Evolutionary conservation across 2,113 vertebrate species (phyloP).

Genomic region (Lynx canadensis): DNA sequence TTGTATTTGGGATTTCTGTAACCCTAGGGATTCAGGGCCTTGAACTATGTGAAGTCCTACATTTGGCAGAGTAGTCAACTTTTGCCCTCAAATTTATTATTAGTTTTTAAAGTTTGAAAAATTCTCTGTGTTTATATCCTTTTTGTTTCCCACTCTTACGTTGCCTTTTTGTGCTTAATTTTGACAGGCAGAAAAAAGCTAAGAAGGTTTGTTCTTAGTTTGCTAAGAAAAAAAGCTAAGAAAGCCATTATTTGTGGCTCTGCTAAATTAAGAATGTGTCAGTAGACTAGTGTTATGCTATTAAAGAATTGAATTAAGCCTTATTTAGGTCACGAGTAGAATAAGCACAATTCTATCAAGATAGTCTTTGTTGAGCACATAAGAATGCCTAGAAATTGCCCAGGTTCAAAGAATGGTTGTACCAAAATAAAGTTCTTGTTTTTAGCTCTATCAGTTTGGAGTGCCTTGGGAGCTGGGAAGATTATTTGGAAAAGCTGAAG

Average conservation of each 20-base stretch:
- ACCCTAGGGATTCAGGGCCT: constrained; percentile 81
- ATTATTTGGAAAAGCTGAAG: constrained; percentile 8
- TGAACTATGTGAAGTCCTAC: constrained; percentile 75
- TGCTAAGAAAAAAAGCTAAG: constrained; percentile 54
- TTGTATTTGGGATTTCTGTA: constrained; percentile 85
- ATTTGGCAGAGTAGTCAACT: constrained; percentile 78
- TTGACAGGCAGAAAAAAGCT: constrained; percentile 69
- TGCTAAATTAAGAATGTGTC: neutral
- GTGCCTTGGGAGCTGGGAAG: neutral
- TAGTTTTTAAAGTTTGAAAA: constrained; percentile 67
- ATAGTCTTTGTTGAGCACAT: neutral
- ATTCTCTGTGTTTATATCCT: constrained; percentile 70
- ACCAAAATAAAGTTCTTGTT: neutral
- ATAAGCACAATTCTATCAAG: constrained; percentile 26
- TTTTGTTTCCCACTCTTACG: constrained; percentile 71
- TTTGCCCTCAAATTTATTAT: constrained; percentile 81
- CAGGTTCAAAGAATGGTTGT: neutral
- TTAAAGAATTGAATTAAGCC: constrained; percentile 48
- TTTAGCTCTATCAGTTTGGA: neutral
- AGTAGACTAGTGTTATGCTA: neutral
- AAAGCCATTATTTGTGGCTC: neutral
- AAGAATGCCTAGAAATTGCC: constrained; percentile 43
- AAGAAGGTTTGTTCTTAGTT: neutral
- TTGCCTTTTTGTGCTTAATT: constrained; percentile 75
- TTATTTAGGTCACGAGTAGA: constrained; percentile 57